Base-by-base conservation (phyloP, 2,888 invertebrate genomes). In the Merodon equestris region DNA sequence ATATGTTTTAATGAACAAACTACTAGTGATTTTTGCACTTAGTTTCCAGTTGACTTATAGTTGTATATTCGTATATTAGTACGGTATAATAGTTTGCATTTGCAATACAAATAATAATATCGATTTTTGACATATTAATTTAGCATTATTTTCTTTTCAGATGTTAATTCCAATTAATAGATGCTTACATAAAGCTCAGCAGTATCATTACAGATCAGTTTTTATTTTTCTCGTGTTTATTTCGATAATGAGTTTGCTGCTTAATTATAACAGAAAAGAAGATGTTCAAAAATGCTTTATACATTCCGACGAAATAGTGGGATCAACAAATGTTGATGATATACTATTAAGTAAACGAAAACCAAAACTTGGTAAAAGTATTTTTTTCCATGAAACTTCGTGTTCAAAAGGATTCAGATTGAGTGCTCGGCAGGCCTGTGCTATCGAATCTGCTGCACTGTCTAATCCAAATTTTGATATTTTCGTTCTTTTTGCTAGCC, bases 361-460 rank as follows among this genome's bases (percentile, higher is more conserved):
- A 40, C 89, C 89, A 1, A 82, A 57, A 4, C 81, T 83, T 1
- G 87, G 86, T 9, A 85, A 83, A 40, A 86, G 84, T 50, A 88
- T 89, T 71, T 89, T 89, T 72, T 89, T 89, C 75, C 89, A 89
- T 50, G 89, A 89, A 81, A 89, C 89, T 4, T 86, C 87, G 15
- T 89, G 89, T 40, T 68, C 77, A n/a, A 54, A 56, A 9, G 48
- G 38, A 13, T 53, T 86, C 1, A 79, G 82, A 17, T 67, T 89
- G 2, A 87, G 84, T n/a, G 82, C 86, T 12, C 83, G 88, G 3
- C 87, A 89, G 83, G 88, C 88, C 0, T 89, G 89, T 81, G 86
- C 88, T 0, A 86, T 89, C n/a, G 89, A 89, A 83, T 89, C 89
- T 0, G 86, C 89, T 0, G 89, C 89, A 0, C 71, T 85, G 13